Conservation (phyloP, 2,888 invertebrate species). For the Diogma glabrata region DNA sequence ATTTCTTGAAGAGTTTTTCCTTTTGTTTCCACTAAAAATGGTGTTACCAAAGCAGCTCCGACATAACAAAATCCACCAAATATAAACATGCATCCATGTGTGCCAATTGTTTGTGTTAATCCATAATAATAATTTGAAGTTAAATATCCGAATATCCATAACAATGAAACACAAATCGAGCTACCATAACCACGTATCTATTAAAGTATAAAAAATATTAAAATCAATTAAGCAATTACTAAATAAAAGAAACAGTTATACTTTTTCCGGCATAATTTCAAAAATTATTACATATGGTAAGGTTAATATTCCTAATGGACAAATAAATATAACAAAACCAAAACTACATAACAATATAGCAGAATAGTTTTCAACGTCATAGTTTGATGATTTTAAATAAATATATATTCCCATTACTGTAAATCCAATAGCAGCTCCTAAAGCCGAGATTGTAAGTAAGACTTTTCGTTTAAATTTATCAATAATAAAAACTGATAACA, state of each 20-base stretch:
- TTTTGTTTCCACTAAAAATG: constrained; percentile 29
- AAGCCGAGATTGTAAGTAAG: constrained; percentile 7
- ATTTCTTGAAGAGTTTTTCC: constrained; percentile 30
- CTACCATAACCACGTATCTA: constrained; percentile 6
- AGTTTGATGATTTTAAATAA: constrained; percentile 5
- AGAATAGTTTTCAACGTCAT: not conserved
- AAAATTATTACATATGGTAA: constrained; percentile 15
- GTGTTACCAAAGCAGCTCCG: constrained; percentile 28
- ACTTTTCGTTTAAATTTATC: constrained; percentile 32
- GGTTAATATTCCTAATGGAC: constrained; percentile 14
- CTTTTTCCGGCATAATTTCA: constrained; percentile 16
- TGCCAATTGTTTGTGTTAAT: constrained; percentile 23
- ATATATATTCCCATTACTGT: constrained; percentile 6
- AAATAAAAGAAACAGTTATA: too few relatives aligned
- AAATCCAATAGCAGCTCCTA: constrained; percentile 12
- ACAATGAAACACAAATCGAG: not conserved
- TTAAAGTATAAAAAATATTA: too few relatives aligned
- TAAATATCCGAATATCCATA: constrained; percentile 19
- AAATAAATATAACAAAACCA: constrained; percentile 15
- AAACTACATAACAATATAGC: constrained; percentile 15
- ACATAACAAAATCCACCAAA: constrained; percentile 26
- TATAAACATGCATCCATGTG: constrained; percentile 29
- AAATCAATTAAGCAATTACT: too few relatives aligned
- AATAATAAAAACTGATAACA: constrained; percentile 29
- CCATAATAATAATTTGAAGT: constrained; percentile 22